Evolutionary conservation across 2,113 vertebrate genomes (phyloP).

Genomic region (Pycnonotus jocosus): DNA sequence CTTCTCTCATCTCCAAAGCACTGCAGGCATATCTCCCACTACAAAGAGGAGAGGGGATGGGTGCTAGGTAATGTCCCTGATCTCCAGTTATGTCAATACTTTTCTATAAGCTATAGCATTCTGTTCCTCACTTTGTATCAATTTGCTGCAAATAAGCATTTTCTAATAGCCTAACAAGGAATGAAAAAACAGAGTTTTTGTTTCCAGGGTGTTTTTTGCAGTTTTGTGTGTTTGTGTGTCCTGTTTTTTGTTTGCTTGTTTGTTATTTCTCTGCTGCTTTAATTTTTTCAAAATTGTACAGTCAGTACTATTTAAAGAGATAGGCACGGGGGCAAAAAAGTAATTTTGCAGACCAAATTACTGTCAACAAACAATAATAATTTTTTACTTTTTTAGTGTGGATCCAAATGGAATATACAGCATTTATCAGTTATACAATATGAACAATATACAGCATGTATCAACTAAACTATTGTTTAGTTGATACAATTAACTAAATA

Average conservation of each 20-base stretch:
- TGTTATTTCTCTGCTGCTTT: not conserved
- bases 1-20: not conserved
- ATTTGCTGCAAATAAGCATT: not conserved
- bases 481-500: not conserved
- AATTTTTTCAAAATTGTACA: not conserved
- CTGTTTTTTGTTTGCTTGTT: not conserved
- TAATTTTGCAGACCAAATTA: not conserved
- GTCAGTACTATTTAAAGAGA: not conserved
- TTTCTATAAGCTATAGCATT: not conserved
- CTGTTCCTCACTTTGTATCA: not conserved
- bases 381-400: not conserved
- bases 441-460: no score
- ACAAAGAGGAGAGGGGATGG: not conserved
- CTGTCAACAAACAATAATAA: not conserved
- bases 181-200: not conserved
- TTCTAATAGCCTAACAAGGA: not conserved
- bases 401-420: not conserved
- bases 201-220: not conserved
- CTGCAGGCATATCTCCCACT: not conserved
- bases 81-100: not conserved
- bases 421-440: not conserved
- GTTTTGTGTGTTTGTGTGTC: not conserved
- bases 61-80: not conserved
- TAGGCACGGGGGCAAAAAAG: not conserved
- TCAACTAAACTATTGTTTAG: no score